A percentile compares a stretch with the other conserved stretches of the same genome.
Evolutionary conservation across 2,113 vertebrate species (phyloP).

Genomic region (Sinocyclocheilus anophthalmus): DNA sequence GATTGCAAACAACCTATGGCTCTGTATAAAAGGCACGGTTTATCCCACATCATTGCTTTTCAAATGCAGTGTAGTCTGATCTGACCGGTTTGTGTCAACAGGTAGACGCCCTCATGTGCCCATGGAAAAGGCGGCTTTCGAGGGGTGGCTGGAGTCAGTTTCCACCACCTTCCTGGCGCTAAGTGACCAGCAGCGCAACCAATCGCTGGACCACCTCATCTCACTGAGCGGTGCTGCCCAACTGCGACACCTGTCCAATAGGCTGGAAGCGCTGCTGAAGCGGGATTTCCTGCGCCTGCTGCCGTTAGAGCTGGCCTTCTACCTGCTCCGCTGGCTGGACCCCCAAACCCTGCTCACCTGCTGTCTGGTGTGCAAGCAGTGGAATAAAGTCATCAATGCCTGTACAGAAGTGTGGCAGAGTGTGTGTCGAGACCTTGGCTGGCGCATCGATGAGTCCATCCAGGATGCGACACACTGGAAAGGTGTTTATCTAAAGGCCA

Average conservation of each 20-base stretch:
- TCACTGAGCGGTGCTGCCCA: conserved; percentile 91
- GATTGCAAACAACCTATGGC: too few species aligned
- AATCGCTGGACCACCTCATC: conserved; percentile 96
- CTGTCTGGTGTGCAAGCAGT: conserved; percentile 98
- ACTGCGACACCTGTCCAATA: conserved; percentile 96
- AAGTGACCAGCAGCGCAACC: conserved; percentile 97
- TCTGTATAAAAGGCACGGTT: not conserved
- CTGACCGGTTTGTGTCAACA: conserved; percentile 57
- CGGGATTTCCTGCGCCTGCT: conserved; percentile 96
- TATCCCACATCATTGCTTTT: not conserved
- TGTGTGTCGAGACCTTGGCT: conserved; percentile 91
- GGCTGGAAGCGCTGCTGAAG: conserved; percentile 95
- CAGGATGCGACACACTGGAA: conserved; percentile 94
- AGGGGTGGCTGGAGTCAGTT: conserved; percentile 98
- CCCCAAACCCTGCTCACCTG: conserved; percentile 96
- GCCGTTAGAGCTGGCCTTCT: conserved; percentile 96
- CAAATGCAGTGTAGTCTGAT: not conserved
- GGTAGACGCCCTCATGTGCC: conserved; percentile 94
- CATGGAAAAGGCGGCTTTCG: conserved; percentile 99
- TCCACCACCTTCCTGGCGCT: conserved; percentile 95
- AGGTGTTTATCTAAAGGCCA: conserved; percentile 93
- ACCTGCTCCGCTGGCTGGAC: conserved; percentile 97
- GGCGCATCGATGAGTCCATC: conserved; percentile 94
- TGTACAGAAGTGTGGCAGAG: conserved; percentile 98
- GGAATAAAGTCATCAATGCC: conserved; percentile 97